Base-by-base conservation (phyloP, 2,797 vertebrate species). In the Lacerta agilis region DNA sequence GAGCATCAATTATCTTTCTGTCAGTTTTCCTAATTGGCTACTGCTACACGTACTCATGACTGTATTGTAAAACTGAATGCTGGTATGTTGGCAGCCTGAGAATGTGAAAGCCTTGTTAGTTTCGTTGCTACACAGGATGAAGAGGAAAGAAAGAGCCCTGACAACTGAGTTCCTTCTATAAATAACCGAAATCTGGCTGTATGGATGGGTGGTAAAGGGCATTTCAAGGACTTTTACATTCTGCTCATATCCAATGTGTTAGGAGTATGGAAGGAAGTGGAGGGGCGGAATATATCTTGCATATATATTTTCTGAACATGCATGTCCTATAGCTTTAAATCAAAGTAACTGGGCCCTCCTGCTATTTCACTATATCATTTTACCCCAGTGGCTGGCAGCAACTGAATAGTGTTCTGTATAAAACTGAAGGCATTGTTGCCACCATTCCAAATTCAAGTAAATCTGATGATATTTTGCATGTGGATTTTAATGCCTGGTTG, bases 11-110 rank as follows among this genome's bases (percentile, higher is more conserved):
- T 91, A 82, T 73, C 86, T 23, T 90, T 90, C 55, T 82, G 0
- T 69, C 20, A 36, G 8, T 86, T 13, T 43, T 84, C 85, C 41
- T 88, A 89, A 93, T 86, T 86, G 87, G 72, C 77, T 88, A 71
- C 29, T 61, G 5, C 38, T 91, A 72, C 38, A 73, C 33, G 78
- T 91, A 79, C 82, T 84, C 85, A 90, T 91, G 88, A 55, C 10
- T 8, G 0, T 80, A 49, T 58, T 45, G 75, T 93, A 90, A 84
- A 78, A 69, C 49, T 64, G 86, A 75, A 86, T 82, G 72, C 33
- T 93, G 41, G 71, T 75, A 18, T 79, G 33, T 69, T 93, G 89
- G 83, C 9, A 0, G 66, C 76, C 41, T 76, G 11, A 90, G 0
- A 0, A 29, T 15, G 64, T 86, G 33, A 25, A 11, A 33, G 43